Conservation (phyloP, 2,797 vertebrate species). For the Benthosema pterotum region DNA sequence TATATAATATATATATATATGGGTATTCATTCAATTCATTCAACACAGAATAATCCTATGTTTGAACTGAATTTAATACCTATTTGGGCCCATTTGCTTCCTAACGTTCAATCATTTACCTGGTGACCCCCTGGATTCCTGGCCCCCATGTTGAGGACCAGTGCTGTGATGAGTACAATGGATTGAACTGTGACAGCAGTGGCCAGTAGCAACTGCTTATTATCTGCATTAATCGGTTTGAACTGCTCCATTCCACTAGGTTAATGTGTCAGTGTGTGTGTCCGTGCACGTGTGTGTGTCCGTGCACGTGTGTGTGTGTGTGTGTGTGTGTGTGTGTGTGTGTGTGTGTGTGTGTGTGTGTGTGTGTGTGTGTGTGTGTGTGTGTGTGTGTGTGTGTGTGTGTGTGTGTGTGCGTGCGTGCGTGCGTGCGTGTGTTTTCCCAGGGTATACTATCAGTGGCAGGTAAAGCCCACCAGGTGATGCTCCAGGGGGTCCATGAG, state of each 20-base stretch:
- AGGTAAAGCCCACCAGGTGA: slow-evolving; percentile 88
- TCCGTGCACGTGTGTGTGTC: too few species aligned
- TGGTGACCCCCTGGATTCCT: too few species aligned
- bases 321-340: slow-evolving; percentile 18
- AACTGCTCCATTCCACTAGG: slow-evolving; percentile 27
- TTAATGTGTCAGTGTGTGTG: slow-evolving; percentile 59
- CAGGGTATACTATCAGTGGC: slow-evolving; percentile 91
- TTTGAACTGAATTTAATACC: too few species aligned
- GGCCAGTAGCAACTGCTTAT: slow-evolving; percentile 42
- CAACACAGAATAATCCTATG: too few species aligned
- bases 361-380: slow-evolving; percentile 25
- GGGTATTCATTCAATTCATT: too few species aligned
- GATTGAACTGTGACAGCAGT: slow-evolving; percentile 17
- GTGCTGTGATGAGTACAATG: slow-evolving; percentile 28
- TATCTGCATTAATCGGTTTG: slow-evolving; percentile 43
- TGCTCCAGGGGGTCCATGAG: slow-evolving; percentile 95
- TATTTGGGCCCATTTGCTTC: too few species aligned
- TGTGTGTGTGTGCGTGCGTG: slow-evolving; percentile 17
- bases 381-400: slow-evolving; percentile 11
- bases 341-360: slow-evolving; percentile 42
- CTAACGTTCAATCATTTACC: too few species aligned
- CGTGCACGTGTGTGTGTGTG: slow-evolving; percentile 14
- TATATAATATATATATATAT: too few species aligned
- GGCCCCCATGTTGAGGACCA: not conserved
- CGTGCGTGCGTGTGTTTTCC: slow-evolving; percentile 35